A percentile compares a stretch with the other conserved stretches of the same genome.
phyloP scores from a whole-genome alignment of 2,113 vertebrate species.

The Rattus rattus region DNA sequence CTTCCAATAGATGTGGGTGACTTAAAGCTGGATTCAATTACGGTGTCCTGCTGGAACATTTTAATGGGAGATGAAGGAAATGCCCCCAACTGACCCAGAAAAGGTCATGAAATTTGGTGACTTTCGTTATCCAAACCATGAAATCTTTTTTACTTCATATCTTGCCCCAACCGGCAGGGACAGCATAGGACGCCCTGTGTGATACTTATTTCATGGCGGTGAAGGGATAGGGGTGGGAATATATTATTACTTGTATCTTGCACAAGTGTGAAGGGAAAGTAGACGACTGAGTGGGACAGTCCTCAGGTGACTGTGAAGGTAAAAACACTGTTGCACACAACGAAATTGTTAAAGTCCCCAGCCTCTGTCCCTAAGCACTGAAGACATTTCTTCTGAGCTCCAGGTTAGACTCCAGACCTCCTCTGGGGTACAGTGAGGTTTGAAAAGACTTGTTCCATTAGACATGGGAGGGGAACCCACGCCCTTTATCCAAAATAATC shows the following conservation, averaged over 20 bases:
- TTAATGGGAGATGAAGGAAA: slow-evolving; percentile 43
- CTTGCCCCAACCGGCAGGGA: neutral
- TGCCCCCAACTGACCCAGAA: neutral
- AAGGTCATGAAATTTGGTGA: slow-evolving; percentile 58
- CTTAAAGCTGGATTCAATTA: slow-evolving; percentile 28
- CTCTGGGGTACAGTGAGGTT: slow-evolving; percentile 3
- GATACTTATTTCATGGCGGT: neutral
- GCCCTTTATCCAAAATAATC: neutral
- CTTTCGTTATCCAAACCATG: slow-evolving; percentile 13
- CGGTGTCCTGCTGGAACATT: slow-evolving; percentile 1
- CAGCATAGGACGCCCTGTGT: neutral
- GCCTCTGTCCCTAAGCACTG: neutral
- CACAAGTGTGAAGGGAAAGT: slow-evolving; percentile 17
- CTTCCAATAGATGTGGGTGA: neutral
- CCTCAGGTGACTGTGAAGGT: neutral
- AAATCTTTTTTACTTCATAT: slow-evolving; percentile 15
- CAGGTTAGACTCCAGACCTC: slow-evolving; percentile 11
- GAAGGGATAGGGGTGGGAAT: neutral
- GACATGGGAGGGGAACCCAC: neutral
- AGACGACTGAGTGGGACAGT: neutral
- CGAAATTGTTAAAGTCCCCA: neutral
- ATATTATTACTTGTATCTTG: neutral
- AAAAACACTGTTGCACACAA: neutral
- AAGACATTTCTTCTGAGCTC: slow-evolving; percentile 12
- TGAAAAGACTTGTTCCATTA: neutral